phyloP scores from a whole-genome alignment of 2,888 invertebrate species.

The Oligia strigilis region DNA sequence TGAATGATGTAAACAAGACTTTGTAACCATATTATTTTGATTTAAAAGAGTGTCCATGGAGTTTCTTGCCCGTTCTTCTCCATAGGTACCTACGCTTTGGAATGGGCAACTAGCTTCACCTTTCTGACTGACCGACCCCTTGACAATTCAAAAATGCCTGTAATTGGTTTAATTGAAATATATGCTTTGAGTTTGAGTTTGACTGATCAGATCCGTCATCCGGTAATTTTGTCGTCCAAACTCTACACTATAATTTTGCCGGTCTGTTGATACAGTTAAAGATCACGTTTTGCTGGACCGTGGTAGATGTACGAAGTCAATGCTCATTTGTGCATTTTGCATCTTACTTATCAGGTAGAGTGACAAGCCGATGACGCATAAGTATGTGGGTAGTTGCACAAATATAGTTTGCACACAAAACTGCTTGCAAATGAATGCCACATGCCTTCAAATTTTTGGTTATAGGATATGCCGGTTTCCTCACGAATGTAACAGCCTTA shows the following conservation, averaged over 20 bases:
- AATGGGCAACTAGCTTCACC: too few relatives aligned
- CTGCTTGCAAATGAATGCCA: neutral
- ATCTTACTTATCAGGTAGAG: neutral
- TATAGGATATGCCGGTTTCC: neutral
- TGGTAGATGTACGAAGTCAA: neutral
- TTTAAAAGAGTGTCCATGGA: too few relatives aligned
- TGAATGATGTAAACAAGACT: too few relatives aligned
- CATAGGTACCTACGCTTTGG: too few relatives aligned
- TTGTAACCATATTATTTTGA: too few relatives aligned
- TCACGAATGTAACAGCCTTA: neutral
- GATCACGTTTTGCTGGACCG: neutral
- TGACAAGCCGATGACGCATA: neutral
- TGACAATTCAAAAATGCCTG: too few relatives aligned
- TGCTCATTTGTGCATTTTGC: neutral
- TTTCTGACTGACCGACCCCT: too few relatives aligned
- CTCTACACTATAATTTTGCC: neutral
- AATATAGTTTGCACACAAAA: neutral
- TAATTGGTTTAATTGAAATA: too few relatives aligned
- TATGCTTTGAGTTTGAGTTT: too few relatives aligned
- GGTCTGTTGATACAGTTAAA: neutral
- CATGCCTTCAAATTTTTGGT: neutral
- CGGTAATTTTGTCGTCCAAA: neutral
- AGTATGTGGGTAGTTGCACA: neutral
- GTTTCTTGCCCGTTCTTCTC: too few relatives aligned
- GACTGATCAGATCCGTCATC: conserved; percentile 2